A percentile compares a stretch with the other conserved stretches of the same genome.
Conservation (phyloP, 1,140 invertebrate species). For the Rhopalosiphum maidis region DNA sequence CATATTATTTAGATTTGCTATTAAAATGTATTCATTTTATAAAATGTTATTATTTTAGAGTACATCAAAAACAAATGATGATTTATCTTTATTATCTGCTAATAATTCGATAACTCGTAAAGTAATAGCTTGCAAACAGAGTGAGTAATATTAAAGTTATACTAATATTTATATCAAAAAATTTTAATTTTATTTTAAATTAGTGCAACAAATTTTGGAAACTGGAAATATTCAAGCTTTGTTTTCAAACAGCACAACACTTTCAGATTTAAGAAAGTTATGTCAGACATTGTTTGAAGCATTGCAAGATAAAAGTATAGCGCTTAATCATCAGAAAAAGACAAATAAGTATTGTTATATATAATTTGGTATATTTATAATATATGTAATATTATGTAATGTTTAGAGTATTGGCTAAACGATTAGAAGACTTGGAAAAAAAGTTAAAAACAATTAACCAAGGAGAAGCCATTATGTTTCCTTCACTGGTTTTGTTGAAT, state of each 20-base stretch:
- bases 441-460: slow-evolving; percentile 26
- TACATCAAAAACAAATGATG: slow-evolving; percentile 67
- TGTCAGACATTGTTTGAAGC: slow-evolving; percentile 81
- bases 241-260: slow-evolving; percentile 72
- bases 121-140: slow-evolving; percentile 57
- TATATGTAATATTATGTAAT: neutral
- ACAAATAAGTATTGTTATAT: slow-evolving; percentile 72
- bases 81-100: slow-evolving; percentile 60
- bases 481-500: slow-evolving; percentile 13
- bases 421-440: slow-evolving; percentile 49
- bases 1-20: neutral
- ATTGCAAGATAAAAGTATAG: slow-evolving; percentile 83
- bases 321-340: slow-evolving; percentile 82
- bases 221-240: slow-evolving; percentile 63
- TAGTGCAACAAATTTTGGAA: slow-evolving; percentile 73
- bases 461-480: slow-evolving; percentile 36
- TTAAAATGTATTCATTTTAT: neutral
- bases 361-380: neutral
- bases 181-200: slow-evolving; percentile 60
- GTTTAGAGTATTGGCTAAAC: slow-evolving; percentile 48
- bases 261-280: slow-evolving; percentile 77
- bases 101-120: slow-evolving; percentile 9
- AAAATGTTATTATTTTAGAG: neutral
- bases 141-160: slow-evolving; percentile 52
- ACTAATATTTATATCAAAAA: neutral